phyloP scores from a whole-genome alignment of 2,797 vertebrate species.

The Harpagifer antarcticus region DNA sequence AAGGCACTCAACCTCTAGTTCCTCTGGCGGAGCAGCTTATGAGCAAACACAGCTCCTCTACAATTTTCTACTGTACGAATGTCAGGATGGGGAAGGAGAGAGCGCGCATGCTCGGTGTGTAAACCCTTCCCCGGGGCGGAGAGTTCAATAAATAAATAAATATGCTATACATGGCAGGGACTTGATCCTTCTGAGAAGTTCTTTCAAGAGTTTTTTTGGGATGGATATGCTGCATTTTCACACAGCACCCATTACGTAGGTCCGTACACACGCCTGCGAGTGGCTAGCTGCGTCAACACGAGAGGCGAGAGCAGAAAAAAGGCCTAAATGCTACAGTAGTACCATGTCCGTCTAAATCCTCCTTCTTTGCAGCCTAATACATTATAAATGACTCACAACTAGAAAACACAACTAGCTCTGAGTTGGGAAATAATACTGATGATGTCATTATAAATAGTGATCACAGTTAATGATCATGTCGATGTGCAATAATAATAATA shows the following conservation, averaged over 20 bases:
- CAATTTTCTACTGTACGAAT: conserved; percentile 9
- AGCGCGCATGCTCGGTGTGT: conserved; percentile 28
- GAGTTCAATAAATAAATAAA: conserved; percentile 84
- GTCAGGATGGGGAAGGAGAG: conserved; percentile 17
- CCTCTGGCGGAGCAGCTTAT: conserved; percentile 43
- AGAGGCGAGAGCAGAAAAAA: conserved; percentile 27
- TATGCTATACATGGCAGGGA: conserved; percentile 69
- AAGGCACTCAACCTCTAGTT: conserved; percentile 75
- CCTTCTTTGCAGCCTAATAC: conserved; percentile 32
- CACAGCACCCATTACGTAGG: conserved; percentile 46
- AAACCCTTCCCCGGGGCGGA: conserved; percentile 30
- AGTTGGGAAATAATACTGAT: conserved; percentile 79
- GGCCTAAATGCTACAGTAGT: conserved; percentile 76
- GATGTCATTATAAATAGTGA: conserved; percentile 70
- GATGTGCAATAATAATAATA: conserved; percentile 76
- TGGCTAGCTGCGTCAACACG: conserved; percentile 40
- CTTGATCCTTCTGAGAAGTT: conserved; percentile 57
- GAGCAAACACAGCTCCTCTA: conserved; percentile 36
- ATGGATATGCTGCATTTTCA: conserved; percentile 50
- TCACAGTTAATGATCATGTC: conserved; percentile 69
- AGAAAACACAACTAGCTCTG: conserved; percentile 45
- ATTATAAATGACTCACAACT: conserved; percentile 41
- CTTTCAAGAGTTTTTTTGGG: conserved; percentile 25
- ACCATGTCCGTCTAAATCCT: conserved; percentile 50
- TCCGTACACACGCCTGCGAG: conserved; percentile 53